phyloP scores from a whole-genome alignment of 2,888 invertebrate species.

The Cephus spinipes region DNA sequence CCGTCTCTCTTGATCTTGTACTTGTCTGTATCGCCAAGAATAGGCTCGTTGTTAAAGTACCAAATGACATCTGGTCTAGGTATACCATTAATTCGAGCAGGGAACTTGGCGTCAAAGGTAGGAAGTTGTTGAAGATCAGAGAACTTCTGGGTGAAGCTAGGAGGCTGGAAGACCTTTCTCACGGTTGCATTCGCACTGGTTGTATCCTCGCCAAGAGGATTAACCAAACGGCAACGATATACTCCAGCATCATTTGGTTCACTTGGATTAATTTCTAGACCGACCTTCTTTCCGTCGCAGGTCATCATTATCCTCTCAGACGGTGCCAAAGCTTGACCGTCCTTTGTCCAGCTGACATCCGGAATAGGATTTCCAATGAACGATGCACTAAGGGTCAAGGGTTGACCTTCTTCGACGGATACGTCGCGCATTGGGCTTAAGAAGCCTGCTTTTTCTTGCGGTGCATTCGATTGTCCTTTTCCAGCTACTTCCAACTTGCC shows the following conservation, averaged over 20 bases:
- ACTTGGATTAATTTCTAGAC: conserved; percentile 79
- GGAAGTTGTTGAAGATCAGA: conserved; percentile 79
- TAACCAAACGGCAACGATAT: conserved; percentile 82
- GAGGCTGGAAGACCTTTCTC: conserved; percentile 84
- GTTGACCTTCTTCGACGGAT: conserved; percentile 86
- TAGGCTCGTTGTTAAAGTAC: conserved; percentile 84
- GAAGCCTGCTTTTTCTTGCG: conserved; percentile 83
- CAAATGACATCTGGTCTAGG: conserved; percentile 88
- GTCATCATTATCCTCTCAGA: conserved; percentile 78
- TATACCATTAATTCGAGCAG: conserved; percentile 83
- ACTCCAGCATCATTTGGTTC: conserved; percentile 80
- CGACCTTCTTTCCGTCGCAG: conserved; percentile 87
- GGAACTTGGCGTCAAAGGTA: conserved; percentile 84
- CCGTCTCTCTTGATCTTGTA: conserved; percentile 83
- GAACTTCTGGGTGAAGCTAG: conserved; percentile 82
- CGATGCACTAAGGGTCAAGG: conserved; percentile 76
- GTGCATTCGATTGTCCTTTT: conserved; percentile 73
- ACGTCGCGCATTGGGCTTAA: conserved; percentile 80
- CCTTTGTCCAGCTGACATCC: conserved; percentile 83
- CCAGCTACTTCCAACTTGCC: conserved; percentile 78
- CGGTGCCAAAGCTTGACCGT: conserved; percentile 75
- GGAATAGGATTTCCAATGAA: conserved; percentile 88
- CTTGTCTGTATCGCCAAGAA: conserved; percentile 76
- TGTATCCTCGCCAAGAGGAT: conserved; percentile 81
- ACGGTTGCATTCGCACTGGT: conserved; percentile 79